Evolutionary conservation across 1,140 invertebrate species (phyloP).

Genomic region (Caenorhabditis briggsae): DNA sequence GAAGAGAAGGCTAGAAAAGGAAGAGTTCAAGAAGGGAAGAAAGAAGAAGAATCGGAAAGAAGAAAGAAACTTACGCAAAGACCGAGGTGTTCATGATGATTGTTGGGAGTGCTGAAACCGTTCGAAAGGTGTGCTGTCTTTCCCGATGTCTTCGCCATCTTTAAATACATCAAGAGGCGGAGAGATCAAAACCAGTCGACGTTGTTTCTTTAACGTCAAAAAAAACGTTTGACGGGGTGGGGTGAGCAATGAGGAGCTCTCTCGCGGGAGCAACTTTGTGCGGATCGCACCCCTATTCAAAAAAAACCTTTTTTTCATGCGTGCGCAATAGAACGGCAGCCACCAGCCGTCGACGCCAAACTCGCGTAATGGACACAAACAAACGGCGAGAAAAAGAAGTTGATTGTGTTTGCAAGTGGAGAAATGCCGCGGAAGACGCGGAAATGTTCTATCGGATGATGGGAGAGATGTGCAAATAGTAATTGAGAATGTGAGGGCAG

Average conservation of each 20-base stretch:
- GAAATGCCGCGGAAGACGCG: background rate
- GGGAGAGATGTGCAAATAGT: background rate
- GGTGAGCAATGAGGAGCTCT: slow-evolving; percentile 6
- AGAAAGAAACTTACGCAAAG: slow-evolving; percentile 33
- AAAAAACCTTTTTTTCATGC: slow-evolving; percentile 26
- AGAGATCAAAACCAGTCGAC: slow-evolving; percentile 26
- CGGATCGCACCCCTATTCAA: slow-evolving; percentile 30
- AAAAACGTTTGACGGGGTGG: slow-evolving; percentile 10
- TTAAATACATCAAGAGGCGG: background rate
- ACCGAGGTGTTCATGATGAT: slow-evolving; percentile 39
- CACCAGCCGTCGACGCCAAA: background rate
- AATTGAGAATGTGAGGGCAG: slow-evolving; percentile 36
- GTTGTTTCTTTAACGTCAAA: slow-evolving; percentile 40
- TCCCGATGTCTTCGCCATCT: background rate
- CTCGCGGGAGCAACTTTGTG: slow-evolving; percentile 42
- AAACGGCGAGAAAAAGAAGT: slow-evolving; percentile 49
- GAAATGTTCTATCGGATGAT: no score
- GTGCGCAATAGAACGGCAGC: slow-evolving; percentile 1
- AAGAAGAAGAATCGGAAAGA: background rate
- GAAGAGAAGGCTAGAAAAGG: slow-evolving; percentile 45
- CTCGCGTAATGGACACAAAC: slow-evolving; percentile 45
- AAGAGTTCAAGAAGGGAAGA: background rate
- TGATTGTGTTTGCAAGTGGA: background rate
- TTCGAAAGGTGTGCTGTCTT: slow-evolving; percentile 41
- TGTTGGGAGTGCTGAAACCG: slow-evolving; percentile 20